phyloP scores from a whole-genome alignment of 2,888 invertebrate genomes.

The Tachystola acroxantha region DNA sequence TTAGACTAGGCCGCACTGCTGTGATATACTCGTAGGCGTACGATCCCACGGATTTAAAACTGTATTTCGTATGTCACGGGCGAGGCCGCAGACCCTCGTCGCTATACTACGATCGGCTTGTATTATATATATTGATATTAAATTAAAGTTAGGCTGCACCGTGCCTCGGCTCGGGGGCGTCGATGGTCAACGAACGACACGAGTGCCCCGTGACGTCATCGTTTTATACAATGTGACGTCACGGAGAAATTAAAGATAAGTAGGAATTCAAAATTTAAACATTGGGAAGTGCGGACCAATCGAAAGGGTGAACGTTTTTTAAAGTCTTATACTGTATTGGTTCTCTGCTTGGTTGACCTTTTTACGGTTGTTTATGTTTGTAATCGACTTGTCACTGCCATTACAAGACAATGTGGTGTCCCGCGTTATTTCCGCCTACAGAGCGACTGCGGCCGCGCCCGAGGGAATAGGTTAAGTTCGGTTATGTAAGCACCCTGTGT shows the following conservation, averaged over 20 bases:
- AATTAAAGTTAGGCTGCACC: background rate
- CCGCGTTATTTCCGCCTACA: constrained; percentile 2
- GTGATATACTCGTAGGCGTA: constrained; percentile 63
- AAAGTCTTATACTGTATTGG: too few relatives aligned
- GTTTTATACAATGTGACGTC: background rate
- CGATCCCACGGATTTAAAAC: constrained; percentile 31
- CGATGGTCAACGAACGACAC: too few relatives aligned
- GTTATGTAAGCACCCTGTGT: constrained; percentile 61
- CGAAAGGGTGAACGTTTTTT: too few relatives aligned
- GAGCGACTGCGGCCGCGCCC: constrained; percentile 36
- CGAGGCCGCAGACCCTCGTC: constrained; percentile 21
- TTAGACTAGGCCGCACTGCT: constrained; percentile 62
- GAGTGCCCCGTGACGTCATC: too few relatives aligned
- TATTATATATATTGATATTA: constrained; percentile 8
- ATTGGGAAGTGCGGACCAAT: background rate
- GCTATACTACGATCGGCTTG: constrained; percentile 19
- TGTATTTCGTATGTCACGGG: constrained; percentile 20
- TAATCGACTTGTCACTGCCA: constrained; percentile 7
- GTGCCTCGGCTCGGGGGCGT: background rate
- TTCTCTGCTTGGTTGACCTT: background rate
- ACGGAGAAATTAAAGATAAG: background rate
- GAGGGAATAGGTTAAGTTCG: constrained; percentile 51
- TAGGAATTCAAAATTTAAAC: background rate
- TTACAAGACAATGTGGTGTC: constrained; percentile 3
- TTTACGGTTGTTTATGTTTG: background rate